A percentile compares a stretch with the other conserved stretches of the same genome.
phyloP scores from a whole-genome alignment of 2,797 vertebrate species.

The Falco biarmicus region DNA sequence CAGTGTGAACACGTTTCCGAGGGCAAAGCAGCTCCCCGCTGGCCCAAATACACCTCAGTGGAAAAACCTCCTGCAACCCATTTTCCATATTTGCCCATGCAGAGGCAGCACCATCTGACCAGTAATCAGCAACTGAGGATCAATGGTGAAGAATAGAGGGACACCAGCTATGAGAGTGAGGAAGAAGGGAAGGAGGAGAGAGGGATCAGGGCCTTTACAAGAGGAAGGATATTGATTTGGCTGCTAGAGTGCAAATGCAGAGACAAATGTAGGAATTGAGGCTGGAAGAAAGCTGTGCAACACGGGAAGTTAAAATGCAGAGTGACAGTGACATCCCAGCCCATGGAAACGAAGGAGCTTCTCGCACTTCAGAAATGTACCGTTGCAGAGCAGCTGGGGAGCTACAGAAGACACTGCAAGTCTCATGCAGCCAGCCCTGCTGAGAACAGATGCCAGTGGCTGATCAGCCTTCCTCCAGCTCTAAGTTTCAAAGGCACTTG shows the following conservation, averaged over 20 bases:
- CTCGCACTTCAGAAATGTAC: neutral
- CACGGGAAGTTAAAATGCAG: neutral
- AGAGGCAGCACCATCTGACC: neutral
- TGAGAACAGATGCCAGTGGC: neutral
- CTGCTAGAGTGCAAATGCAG: neutral
- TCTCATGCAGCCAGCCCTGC: fast-evolving
- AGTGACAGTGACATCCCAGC: neutral
- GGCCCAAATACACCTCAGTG: neutral
- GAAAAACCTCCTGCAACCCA: neutral
- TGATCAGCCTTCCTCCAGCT: neutral
- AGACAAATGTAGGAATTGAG: neutral
- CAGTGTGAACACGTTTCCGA: neutral
- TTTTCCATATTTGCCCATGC: neutral
- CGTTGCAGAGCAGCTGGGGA: neutral
- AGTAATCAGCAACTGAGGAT: neutral
- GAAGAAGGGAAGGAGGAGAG: neutral
- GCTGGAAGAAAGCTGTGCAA: neutral
- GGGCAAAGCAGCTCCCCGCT: neutral
- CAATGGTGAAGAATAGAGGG: neutral
- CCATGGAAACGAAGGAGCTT: neutral
- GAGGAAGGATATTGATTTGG: neutral
- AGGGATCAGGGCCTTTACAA: neutral
- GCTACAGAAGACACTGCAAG: neutral
- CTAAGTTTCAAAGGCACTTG: neutral
- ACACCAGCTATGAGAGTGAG: neutral